Base-by-base conservation (phyloP, 2,888 invertebrate species). In the Adineta ricciae region DNA sequence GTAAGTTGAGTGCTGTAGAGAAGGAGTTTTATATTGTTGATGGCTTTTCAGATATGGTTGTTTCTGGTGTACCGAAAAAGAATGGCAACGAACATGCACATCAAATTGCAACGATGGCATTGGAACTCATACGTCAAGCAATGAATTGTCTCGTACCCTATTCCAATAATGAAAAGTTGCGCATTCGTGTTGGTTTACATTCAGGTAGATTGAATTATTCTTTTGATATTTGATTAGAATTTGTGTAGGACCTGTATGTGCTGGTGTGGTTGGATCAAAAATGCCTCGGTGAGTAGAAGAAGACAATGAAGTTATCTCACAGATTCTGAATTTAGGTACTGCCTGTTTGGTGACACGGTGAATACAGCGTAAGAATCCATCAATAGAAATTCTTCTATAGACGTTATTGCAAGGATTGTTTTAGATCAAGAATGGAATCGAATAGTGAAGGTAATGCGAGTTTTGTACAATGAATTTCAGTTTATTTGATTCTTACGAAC, bases 181-280 rank as follows among this genome's bases (percentile, higher is more conserved):
- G 87, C 50, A 88, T 89, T 83, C 86, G 89, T 72, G 88, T 89
- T 11, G 89, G 89, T 3, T 83, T 89, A 24, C 89, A 89, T 83
- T 88, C 88, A 82, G 89, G 89, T 89, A 86, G 86, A 85, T 83
- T 9, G 36, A 27, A 27, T 64, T 16, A 1, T 46, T 46, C 5
- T 46, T 46, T 46, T 11, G 11, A 46, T 46, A 8, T 46, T 46
- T 11, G 5, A 1, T 27, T n/a, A n/a, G 5, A 5, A 3, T 54
- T 64, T 3, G 16, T 64, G 2, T 64, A 64, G 64, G 64, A 64
- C 64, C 64, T 64, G 64, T 64, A n/a, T 64, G 64, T 32, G 32
- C 64, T 64, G 64, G 64, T 64, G 64, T 64, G 16, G 64, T 64
- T 32, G 64, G 64, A 32, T 64, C 64, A 19, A 64, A 64, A 36